A percentile compares a stretch with the other conserved stretches of the same genome.
Evolutionary conservation across 2,113 vertebrate species (phyloP).

Genomic region (Corythaixoides concolor): DNA sequence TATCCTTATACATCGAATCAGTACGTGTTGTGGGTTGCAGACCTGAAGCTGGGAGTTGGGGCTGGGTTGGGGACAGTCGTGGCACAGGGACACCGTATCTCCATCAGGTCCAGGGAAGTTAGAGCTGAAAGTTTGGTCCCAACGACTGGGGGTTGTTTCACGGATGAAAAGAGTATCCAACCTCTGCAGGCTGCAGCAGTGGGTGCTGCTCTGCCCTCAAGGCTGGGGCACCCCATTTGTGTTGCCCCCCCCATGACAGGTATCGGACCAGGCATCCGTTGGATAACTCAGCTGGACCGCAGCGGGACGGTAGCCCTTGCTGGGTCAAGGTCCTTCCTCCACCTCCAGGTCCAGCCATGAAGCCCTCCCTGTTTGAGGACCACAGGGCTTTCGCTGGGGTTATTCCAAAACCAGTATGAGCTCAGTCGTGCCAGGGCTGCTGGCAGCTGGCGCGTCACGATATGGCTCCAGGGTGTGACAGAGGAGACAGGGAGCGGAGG

Average conservation of each 20-base stretch:
- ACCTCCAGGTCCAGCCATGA: neutral
- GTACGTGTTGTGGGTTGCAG: neutral
- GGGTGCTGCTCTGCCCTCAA: neutral
- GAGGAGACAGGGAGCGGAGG: neutral
- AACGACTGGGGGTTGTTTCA: fast-evolving
- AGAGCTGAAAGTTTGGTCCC: neutral
- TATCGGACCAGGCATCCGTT: neutral
- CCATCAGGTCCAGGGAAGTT: neutral
- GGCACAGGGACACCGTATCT: neutral
- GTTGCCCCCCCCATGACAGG: fast-evolving
- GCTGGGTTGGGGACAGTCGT: fast-evolving
- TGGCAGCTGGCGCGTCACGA: fast-evolving
- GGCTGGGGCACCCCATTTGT: too few relatives aligned
- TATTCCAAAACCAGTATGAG: fast-evolving
- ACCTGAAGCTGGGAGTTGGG: neutral
- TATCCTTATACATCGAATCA: fast-evolving
- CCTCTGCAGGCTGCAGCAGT: neutral
- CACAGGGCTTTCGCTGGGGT: neutral
- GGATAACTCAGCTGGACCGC: neutral
- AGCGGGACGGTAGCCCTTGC: neutral
- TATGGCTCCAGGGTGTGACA: fast-evolving
- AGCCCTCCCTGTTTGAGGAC: neutral
- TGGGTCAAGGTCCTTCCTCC: neutral
- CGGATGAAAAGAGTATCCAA: neutral
- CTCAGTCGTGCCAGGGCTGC: neutral